Base-by-base conservation (phyloP, 2,113 vertebrate species). In the Reinhardtius hippoglossoides region DNA sequence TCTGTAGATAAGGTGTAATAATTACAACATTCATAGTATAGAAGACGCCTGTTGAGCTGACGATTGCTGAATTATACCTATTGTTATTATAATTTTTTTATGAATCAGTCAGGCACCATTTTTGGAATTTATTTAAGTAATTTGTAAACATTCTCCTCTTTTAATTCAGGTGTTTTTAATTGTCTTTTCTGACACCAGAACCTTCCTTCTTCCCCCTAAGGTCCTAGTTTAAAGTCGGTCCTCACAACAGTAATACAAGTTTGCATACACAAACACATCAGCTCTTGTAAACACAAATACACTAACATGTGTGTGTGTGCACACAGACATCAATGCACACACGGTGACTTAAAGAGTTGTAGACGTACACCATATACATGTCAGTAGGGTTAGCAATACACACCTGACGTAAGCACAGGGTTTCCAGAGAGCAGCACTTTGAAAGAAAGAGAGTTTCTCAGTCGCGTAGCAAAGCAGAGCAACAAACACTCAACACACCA, bases 381-480 rank as follows among this genome's bases (percentile, higher is more conserved):
- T 75, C 60, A 83, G 67, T 52, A 88, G 87, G 79, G 86, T 93
- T 91, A 93, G 89, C 84, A 40, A 83, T 95, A 95, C 95, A 95
- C 91, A 95, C 95, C 95, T 95, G 93, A 93, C 82, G 84, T 92
- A 92, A 94, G 93, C 88, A 93, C 90, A 82, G 93, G 93, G 86
- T 93, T 95, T 91, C 93, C 94, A 93, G 90, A 89, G 63, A 92
- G 95, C 94, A 95, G 95, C 95, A 93, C 89, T 93, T 92, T 90
- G 82, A 90, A 84, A 94, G 76, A 94, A 89, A 93, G 88, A 95
- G 71, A 94, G 83, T 88, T 88, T 81, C 92, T 94, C 90, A 94
- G 92, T 94, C 83, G 76, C 63, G 79, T 52, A 76, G 89, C 89
- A 88, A 23, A 80, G 89, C 89, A 89, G 73, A 81, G 88, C 46